Conservation (phyloP, 2,113 vertebrate species). For the Elanus axillaris region DNA sequence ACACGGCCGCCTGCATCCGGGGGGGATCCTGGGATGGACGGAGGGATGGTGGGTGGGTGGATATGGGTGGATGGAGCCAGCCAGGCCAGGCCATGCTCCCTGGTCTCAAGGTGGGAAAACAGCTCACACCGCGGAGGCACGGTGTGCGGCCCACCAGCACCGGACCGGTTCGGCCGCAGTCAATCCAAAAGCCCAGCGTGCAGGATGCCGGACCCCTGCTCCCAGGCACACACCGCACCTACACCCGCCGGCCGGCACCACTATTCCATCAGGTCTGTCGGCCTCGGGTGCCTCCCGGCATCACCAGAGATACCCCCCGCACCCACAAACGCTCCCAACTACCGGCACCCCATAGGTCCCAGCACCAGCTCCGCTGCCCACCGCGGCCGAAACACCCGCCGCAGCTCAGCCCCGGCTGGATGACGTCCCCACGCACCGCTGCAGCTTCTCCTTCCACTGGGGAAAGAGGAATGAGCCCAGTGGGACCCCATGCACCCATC, state of each 20-base stretch:
- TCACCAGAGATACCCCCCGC: neutral
- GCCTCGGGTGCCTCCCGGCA: fast-evolving
- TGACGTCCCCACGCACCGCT: fast-evolving
- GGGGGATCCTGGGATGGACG: neutral
- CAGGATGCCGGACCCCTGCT: neutral
- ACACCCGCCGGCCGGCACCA: fast-evolving
- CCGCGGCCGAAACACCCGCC: neutral
- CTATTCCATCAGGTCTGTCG: neutral
- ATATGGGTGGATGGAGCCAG: too few species aligned
- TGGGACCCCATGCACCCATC: neutral
- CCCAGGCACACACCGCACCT: neutral
- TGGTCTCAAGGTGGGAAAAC: neutral
- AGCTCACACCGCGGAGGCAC: fast-evolving
- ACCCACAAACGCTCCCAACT: too few species aligned
- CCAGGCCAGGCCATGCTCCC: neutral
- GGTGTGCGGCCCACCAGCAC: neutral
- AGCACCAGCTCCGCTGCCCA: neutral
- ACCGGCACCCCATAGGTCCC: fast-evolving
- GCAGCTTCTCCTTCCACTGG: neutral
- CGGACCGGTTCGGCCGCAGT: fast-evolving
- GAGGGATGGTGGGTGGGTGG: neutral
- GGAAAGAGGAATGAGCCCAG: neutral
- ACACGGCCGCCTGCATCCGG: fast-evolving
- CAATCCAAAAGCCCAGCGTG: fast-evolving
- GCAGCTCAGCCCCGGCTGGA: neutral